Percentiles rank a stretch among this genome's conserved stretches.
Conservation (phyloP, 2,888 invertebrate species). For the Osedax fenrisi region DNA sequence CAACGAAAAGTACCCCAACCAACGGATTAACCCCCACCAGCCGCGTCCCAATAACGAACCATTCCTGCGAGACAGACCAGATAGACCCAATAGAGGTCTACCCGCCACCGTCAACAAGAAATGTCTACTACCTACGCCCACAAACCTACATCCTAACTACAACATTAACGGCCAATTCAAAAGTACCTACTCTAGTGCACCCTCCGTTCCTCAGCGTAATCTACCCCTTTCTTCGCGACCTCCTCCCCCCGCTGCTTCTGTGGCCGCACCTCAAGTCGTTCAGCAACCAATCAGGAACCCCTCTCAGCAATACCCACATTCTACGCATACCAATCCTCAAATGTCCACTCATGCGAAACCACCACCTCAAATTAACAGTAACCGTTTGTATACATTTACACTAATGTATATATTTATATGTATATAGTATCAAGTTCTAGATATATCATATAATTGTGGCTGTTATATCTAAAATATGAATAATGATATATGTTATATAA, state of each 20-base stretch:
- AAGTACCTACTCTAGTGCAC: background rate
- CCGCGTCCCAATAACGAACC: too few relatives aligned
- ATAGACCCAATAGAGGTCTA: too few relatives aligned
- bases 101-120: too few relatives aligned
- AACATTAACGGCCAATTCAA: slow-evolving; percentile 55
- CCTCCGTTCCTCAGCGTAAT: background rate
- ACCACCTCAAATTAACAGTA: background rate
- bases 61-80: too few relatives aligned
- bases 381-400: background rate
- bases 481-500: too few relatives aligned
- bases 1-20: too few relatives aligned
- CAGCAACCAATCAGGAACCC: background rate
- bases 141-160: slow-evolving; percentile 85
- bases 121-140: too few relatives aligned
- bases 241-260: background rate
- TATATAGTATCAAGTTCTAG: too few relatives aligned
- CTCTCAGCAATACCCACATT: background rate
- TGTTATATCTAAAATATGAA: too few relatives aligned
- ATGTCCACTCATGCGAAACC: background rate
- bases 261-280: background rate
- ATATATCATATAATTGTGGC: too few relatives aligned
- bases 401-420: too few relatives aligned
- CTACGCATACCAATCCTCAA: background rate
- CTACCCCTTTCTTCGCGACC: background rate
- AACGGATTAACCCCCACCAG: too few relatives aligned